Conservation (phyloP, 2,888 invertebrate species). For the Rhopalosiphum nymphaeae region DNA sequence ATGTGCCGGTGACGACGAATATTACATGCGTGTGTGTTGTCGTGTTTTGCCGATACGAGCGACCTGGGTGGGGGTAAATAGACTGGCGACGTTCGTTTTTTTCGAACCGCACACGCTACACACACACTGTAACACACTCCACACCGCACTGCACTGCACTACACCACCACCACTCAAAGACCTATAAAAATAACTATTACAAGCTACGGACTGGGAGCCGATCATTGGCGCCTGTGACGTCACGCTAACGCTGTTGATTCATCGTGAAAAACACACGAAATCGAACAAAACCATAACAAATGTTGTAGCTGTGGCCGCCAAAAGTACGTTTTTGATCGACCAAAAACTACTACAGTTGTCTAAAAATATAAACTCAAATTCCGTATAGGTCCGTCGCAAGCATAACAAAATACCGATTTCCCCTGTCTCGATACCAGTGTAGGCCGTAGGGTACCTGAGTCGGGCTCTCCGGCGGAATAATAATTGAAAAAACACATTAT, state of each 20-base stretch:
- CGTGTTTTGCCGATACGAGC: neutral
- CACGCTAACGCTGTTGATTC: conserved; percentile 60
- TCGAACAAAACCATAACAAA: neutral
- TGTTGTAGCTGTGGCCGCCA: neutral
- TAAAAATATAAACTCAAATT: neutral
- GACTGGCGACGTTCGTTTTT: conserved; percentile 52
- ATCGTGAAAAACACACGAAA: conserved; percentile 14
- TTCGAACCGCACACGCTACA: conserved; percentile 34
- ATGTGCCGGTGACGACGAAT: conserved; percentile 47
- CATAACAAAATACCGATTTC: neutral
- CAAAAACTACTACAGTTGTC: neutral
- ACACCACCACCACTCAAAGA: neutral
- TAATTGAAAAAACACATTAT: conserved; percentile 33
- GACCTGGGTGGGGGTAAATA: conserved; percentile 10
- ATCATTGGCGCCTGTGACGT: conserved; percentile 60
- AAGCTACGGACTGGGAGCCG: conserved; percentile 30
- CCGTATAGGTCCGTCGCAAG: neutral
- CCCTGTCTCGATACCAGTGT: neutral
- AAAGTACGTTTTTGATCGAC: neutral
- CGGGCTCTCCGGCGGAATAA: neutral
- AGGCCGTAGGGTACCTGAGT: neutral
- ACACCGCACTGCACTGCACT: neutral
- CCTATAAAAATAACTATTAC: conserved; percentile 63
- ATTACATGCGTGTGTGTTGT: conserved; percentile 6
- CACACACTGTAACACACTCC: neutral